Evolutionary conservation across 1,140 invertebrate genomes (phyloP).

Genomic region (Bombus vancouverensis): DNA sequence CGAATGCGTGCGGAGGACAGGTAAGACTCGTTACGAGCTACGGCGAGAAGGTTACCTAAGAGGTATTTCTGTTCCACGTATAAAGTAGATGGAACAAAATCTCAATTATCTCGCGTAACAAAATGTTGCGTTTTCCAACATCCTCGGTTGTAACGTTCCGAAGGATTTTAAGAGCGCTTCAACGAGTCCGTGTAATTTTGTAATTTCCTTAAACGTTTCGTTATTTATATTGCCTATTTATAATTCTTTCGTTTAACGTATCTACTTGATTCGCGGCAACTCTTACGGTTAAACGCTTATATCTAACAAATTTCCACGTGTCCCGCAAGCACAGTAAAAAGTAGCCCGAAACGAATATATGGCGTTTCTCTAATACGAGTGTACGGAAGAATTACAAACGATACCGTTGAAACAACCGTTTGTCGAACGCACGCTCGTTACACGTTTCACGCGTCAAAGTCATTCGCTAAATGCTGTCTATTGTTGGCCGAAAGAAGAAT

Average conservation of each 20-base stretch:
- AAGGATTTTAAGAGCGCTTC: not conserved
- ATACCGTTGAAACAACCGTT: not conserved
- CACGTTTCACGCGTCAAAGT: not conserved
- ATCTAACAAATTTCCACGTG: not conserved
- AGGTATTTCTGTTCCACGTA: slow-evolving; percentile 14
- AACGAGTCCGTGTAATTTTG: not conserved
- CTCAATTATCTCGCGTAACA: not conserved
- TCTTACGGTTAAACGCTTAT: not conserved
- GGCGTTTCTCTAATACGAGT: not conserved
- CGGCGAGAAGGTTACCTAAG: slow-evolving; percentile 50
- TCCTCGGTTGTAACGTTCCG: not conserved
- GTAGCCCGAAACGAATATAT: not conserved
- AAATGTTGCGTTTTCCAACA: not conserved
- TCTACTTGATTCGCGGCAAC: not conserved
- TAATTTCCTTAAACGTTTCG: not conserved
- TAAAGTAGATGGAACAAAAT: slow-evolving; percentile 24
- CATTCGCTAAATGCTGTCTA: not conserved
- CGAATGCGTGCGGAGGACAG: slow-evolving; percentile 49
- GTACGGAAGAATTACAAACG: not conserved
- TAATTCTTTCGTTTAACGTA: too few relatives aligned
- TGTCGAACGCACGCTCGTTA: not conserved
- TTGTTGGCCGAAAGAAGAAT: not conserved
- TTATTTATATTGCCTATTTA: too few relatives aligned
- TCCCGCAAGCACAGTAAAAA: too few relatives aligned
- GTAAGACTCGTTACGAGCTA: slow-evolving; percentile 43